Conservation (phyloP, 2,113 vertebrate species). For the Ia io region DNA sequence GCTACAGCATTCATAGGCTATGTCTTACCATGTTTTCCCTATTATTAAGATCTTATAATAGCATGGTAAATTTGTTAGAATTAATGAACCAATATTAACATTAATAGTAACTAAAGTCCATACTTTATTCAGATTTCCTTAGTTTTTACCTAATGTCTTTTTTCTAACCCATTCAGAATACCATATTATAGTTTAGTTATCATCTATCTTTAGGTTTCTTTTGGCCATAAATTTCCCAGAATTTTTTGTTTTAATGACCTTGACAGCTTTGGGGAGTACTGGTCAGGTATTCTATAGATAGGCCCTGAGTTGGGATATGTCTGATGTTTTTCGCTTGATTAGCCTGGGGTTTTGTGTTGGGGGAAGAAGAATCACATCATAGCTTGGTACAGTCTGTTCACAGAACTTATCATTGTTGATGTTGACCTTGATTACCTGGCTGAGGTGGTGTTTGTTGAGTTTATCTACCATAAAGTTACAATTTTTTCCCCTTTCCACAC, state of each 20-base stretch:
- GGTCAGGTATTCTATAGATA: not conserved
- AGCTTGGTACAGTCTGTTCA: no score
- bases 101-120: not conserved
- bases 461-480: not conserved
- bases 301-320: not conserved
- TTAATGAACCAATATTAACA: not conserved
- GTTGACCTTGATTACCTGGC: not conserved
- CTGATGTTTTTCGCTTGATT: not conserved
- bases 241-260: not conserved
- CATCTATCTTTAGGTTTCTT: not conserved
- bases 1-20: not conserved
- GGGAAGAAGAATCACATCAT: not conserved
- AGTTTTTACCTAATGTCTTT: not conserved
- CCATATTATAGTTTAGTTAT: not conserved
- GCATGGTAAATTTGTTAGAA: not conserved
- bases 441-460: not conserved
- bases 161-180: not conserved
- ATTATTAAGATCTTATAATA: not conserved
- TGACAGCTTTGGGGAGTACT: not conserved
- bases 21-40: not conserved
- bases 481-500: not conserved
- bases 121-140: not conserved
- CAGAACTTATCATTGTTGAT: not conserved
- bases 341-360: not conserved
- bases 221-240: not conserved